A percentile compares a stretch with the other conserved stretches of the same genome.
These are phyloP conservation scores for Heptranchias perlo DNA, from an alignment of 2,113 vertebrate genomes.

Conservation along the genomic window DNA sequence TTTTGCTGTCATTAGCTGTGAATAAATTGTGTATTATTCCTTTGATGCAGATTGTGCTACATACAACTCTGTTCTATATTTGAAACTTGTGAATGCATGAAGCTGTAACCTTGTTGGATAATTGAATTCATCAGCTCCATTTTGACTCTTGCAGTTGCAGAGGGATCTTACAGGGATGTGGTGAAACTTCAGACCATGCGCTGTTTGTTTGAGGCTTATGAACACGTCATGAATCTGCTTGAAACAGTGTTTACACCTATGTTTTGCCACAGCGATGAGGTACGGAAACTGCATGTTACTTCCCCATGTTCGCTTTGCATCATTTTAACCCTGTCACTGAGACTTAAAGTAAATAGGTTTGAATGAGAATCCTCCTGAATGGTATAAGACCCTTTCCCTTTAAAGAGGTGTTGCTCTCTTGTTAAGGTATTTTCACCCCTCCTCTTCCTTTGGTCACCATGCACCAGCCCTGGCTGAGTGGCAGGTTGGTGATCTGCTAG, in stretches of 20 bases:
- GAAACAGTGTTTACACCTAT: constrained; percentile 92
- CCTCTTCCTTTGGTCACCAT: background rate
- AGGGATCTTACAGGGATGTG: constrained; percentile 72
- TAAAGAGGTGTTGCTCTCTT: background rate
- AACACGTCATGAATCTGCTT: constrained; percentile 86
- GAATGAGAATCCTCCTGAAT: background rate
- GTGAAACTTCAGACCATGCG: constrained; percentile 86
- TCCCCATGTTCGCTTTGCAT: background rate
- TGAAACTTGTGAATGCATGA: background rate
- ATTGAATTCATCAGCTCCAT: constrained; percentile 34
- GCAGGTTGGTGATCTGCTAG: background rate
- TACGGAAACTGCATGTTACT: constrained; percentile 46
- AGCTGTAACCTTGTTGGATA: background rate
- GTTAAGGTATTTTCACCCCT: background rate
- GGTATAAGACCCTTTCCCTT: background rate
- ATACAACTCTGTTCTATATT: too few relatives aligned
- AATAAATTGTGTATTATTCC: background rate
- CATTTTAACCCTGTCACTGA: background rate
- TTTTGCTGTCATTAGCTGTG: too few relatives aligned
- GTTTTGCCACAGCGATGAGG: constrained; percentile 97
- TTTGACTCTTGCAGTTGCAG: constrained; percentile 64
- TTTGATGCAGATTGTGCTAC: background rate
- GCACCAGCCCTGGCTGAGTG: background rate
- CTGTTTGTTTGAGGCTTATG: constrained; percentile 92
- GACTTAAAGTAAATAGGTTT: background rate